Evolutionary conservation across 2,888 invertebrate species (phyloP), one percentile per base, ranked within the genome.

Genomic region (Calameuta filiformis): DNA sequence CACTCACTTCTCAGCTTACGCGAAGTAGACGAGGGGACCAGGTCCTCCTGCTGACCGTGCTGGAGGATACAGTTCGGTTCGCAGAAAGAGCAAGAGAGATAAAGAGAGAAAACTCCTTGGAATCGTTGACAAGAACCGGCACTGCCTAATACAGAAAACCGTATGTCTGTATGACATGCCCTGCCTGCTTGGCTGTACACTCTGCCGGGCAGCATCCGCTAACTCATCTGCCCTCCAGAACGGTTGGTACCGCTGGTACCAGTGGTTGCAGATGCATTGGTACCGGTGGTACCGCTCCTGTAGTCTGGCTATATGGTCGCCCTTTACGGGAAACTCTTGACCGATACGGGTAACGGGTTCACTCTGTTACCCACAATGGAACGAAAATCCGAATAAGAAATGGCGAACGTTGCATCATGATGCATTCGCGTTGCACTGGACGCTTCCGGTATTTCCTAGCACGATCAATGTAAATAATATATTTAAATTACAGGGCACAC

Each of bases 91-190:
- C 12, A 11, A 73, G 68, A 71, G 69, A 75, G 73, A 76, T 34
- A 77, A 35, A 76, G 77, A 80, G 83, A 83, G 77, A 83, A 69
- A 37, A 31, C 73, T 73, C 33, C 80, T 69, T 73, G 80, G 77
- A 79, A 82, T 82, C 82, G 77, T 69, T 73, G 35, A 81, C 87
- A 90, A 90, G 89, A 90, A 90, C 83, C 80, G 85, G 83, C 86
- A 84, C 85, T 87, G 84, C 90, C 90, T 90, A 90, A 90, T 90
- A 90, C 88, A 90, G 90, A 87, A 85, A 88, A 89, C 89, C 87
- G 87, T 89, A 87, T 87, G 85, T 81, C 82, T 78, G 82, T 82
- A 80, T 82, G 75, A 75, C 75, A 78, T 75, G 56, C 82, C 71
- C 71, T 81, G 76, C 81, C 81, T 78, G 31, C 31, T 12, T 31